A percentile compares a stretch with the other conserved stretches of the same genome.
Conservation (phyloP, 2,888 invertebrate species). For the Sympetrum striolatum region DNA sequence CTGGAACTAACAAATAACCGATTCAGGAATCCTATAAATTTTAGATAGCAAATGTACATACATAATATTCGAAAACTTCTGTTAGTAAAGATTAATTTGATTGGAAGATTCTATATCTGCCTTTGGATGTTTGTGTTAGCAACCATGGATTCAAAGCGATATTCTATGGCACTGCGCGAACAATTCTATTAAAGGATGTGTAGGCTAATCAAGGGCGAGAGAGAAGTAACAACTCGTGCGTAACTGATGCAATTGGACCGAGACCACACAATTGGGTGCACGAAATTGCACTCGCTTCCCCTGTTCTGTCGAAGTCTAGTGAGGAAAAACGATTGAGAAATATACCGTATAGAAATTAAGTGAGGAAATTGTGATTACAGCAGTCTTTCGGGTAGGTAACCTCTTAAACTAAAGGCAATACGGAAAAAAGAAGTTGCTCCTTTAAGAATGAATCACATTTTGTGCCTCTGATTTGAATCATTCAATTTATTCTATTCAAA, state of each 20-base stretch:
- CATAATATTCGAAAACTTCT: too few species aligned
- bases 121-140: not conserved
- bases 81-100: too few species aligned
- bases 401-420: too few species aligned
- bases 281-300: not conserved
- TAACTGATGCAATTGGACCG: not conserved
- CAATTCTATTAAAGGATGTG: not conserved
- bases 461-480: too few species aligned
- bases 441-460: too few species aligned
- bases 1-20: too few species aligned
- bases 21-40: too few species aligned
- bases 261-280: not conserved
- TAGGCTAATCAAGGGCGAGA: conserved; percentile 11
- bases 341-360: not conserved
- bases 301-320: not conserved
- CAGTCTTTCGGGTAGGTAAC: not conserved
- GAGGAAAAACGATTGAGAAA: not conserved
- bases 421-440: too few species aligned
- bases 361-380: not conserved
- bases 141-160: not conserved
- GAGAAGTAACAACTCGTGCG: not conserved
- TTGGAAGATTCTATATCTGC: not conserved
- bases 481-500: too few species aligned
- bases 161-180: not conserved
- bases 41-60: too few species aligned